Conservation (phyloP, 2,797 vertebrate genomes). For the Spheniscus humboldti region DNA sequence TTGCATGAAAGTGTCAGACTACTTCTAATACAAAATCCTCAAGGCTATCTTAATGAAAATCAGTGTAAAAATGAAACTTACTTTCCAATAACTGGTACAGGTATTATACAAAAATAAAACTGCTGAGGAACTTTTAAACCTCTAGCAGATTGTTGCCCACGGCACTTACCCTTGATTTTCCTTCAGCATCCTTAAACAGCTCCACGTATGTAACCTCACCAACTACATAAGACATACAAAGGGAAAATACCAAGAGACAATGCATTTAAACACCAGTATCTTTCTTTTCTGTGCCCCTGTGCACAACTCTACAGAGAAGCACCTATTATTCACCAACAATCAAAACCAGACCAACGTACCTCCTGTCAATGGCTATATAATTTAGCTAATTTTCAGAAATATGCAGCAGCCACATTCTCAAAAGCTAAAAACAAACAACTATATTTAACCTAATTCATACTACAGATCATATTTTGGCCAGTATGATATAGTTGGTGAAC, state of each 20-base stretch:
- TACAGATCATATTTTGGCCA: conserved; percentile 87
- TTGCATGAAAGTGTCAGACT: conserved; percentile 67
- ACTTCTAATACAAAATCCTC: conserved; percentile 72
- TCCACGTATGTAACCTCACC: conserved; percentile 99
- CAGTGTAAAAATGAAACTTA: conserved; percentile 84
- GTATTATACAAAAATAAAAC: conserved; percentile 87
- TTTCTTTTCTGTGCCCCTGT: conserved; percentile 95
- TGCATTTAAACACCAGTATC: conserved; percentile 97
- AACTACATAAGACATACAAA: conserved; percentile 99
- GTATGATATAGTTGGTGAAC: conserved; percentile 89
- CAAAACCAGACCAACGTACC: conserved; percentile 93
- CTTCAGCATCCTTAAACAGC: conserved; percentile 99
- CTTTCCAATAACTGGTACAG: conserved; percentile 81
- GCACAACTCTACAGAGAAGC: conserved; percentile 94
- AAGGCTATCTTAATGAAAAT: conserved; percentile 73
- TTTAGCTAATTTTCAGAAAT: conserved; percentile 91
- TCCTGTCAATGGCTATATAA: conserved; percentile 91
- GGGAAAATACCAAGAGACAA: conserved; percentile 99
- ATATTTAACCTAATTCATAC: conserved; percentile 88
- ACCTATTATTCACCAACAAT: conserved; percentile 98
- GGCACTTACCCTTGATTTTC: conserved; percentile 99
- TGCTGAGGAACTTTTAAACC: conserved; percentile 97
- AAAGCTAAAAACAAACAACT: conserved; percentile 86
- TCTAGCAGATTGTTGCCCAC: conserved; percentile 94
- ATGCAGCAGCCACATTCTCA: conserved; percentile 91